Percentiles rank a stretch among this genome's conserved stretches.
Conservation (phyloP, 2,113 vertebrate genomes). For the Muntiacus reevesi region DNA sequence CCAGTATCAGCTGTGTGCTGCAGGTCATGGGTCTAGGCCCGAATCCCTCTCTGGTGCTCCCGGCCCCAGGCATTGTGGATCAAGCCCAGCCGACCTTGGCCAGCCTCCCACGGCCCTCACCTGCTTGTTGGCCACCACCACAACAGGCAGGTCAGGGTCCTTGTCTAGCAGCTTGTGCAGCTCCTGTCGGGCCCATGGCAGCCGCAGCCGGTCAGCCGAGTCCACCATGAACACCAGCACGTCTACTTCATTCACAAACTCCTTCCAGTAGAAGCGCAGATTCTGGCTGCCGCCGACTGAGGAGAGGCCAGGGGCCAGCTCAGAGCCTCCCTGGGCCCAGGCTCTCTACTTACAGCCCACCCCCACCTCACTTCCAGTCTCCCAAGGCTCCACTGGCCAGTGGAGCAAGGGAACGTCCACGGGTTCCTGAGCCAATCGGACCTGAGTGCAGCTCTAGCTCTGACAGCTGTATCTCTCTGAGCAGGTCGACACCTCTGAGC, state of each 20-base stretch:
- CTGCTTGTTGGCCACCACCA: constrained; percentile 94
- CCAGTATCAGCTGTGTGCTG: background rate
- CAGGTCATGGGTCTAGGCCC: background rate
- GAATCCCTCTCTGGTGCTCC: background rate
- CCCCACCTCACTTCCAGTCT: background rate
- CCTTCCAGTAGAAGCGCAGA: constrained; percentile 89
- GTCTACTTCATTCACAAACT: constrained; percentile 88
- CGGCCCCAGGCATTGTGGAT: background rate
- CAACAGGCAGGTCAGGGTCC: constrained; percentile 85
- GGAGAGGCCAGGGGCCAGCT: constrained; percentile 31
- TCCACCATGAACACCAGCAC: constrained; percentile 93
- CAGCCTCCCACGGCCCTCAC: constrained; percentile 67
- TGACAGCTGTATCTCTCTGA: background rate
- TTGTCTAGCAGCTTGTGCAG: constrained; percentile 86
- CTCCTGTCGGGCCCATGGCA: constrained; percentile 86
- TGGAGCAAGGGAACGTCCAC: background rate
- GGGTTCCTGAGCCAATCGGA: background rate
- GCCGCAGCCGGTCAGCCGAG: constrained; percentile 85
- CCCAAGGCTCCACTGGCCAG: background rate
- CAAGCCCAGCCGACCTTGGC: background rate
- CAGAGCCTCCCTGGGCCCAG: background rate
- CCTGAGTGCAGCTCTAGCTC: background rate
- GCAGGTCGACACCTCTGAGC: background rate
- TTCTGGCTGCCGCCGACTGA: constrained; percentile 90
- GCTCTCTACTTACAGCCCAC: background rate